Evolutionary conservation across 2,797 vertebrate species (phyloP).

Genomic region (Alfaro cultratus): DNA sequence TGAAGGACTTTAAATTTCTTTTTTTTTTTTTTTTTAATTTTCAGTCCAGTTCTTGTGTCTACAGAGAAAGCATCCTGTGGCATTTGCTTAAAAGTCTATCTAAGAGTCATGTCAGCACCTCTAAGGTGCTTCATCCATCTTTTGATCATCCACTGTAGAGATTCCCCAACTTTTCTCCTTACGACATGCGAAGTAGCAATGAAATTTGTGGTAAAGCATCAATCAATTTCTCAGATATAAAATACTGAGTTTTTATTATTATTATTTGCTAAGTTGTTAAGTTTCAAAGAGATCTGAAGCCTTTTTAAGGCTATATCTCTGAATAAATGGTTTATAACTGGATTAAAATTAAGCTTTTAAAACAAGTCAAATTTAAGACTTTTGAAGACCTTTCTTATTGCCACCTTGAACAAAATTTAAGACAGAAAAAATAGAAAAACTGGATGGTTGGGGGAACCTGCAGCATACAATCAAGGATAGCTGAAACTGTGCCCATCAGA

Average conservation of each 20-base stretch:
- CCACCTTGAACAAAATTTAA: no score
- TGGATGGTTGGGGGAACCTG: no score
- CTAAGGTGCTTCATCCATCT: not conserved
- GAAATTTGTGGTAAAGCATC: not conserved
- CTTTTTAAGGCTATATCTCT: not conserved
- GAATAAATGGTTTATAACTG: not conserved
- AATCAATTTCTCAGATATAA: not conserved
- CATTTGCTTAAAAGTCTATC: no score
- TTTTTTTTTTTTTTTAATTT: no score
- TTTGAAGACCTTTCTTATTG: no score
- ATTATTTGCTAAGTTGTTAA: not conserved
- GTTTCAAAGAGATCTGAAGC: not conserved
- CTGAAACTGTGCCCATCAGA: no score
- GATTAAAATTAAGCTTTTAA: not conserved
- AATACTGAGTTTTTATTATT: no score
- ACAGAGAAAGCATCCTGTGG: no score
- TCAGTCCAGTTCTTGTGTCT: no score
- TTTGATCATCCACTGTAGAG: not conserved
- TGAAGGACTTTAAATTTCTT: not conserved
- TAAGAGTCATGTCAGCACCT: no score
- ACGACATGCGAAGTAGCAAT: not conserved
- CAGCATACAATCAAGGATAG: no score
- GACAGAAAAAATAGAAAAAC: no score
- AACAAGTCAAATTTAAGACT: not conserved
- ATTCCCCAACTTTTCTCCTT: not conserved